Evolutionary conservation across 2,113 vertebrate species (phyloP).

Genomic region (Tragelaphus imberbis): DNA sequence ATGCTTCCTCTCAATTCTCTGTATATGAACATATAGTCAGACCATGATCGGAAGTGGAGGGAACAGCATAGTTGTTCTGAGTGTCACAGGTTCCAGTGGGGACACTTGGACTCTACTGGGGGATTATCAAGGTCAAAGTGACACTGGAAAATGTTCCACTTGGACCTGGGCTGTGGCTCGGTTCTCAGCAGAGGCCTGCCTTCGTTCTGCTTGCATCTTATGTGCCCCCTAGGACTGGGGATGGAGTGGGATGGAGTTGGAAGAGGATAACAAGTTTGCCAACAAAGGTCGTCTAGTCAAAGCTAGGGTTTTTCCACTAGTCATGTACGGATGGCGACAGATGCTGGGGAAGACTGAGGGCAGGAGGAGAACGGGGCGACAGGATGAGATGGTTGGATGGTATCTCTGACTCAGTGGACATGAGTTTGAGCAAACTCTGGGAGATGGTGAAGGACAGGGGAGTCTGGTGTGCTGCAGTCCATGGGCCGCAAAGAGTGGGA

Average conservation of each 20-base stretch:
- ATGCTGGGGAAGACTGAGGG: not conserved
- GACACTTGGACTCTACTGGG: not conserved
- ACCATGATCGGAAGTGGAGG: too few species aligned
- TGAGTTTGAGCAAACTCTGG: not conserved
- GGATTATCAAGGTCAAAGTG: too few species aligned
- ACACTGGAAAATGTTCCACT: fast-evolving
- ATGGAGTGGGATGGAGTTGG: not conserved
- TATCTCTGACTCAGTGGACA: not conserved
- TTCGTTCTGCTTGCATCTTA: not conserved
- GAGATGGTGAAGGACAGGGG: not conserved
- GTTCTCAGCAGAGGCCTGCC: not conserved
- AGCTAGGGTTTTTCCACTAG: not conserved
- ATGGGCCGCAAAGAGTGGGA: not conserved
- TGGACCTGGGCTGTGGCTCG: not conserved
- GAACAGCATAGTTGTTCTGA: too few species aligned
- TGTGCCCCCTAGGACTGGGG: not conserved
- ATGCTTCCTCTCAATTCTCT: not conserved
- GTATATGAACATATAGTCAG: fast-evolving
- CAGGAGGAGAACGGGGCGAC: not conserved
- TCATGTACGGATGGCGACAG: not conserved
- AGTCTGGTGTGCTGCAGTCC: not conserved
- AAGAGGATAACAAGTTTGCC: slow-evolving; percentile 11
- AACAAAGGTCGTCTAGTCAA: not conserved
- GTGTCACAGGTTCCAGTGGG: not conserved
- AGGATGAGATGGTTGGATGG: not conserved